These are phyloP conservation scores for Drosophila aff. DNA, from an alignment of 1,140 invertebrate genomes.

Conservation along the genomic window DNA sequence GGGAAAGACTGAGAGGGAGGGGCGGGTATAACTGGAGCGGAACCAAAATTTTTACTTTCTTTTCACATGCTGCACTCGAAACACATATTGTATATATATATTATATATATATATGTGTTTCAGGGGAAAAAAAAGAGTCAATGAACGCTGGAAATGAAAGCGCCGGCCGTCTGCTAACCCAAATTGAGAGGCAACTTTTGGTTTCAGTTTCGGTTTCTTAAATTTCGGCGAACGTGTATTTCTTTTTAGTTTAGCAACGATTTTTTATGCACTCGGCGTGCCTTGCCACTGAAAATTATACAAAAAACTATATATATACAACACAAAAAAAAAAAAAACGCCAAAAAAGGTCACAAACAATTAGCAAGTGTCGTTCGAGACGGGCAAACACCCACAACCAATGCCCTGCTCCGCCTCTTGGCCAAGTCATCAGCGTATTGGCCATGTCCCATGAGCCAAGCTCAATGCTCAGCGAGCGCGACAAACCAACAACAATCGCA, in stretches of 20 bases:
- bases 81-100: background rate
- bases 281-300: slow-evolving; percentile 62
- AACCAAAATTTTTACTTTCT: slow-evolving; percentile 80
- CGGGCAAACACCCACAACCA: slow-evolving; percentile 65
- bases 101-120: background rate
- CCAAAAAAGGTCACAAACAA: slow-evolving; percentile 76
- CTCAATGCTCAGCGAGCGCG: slow-evolving; percentile 66
- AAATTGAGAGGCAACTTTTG: slow-evolving; percentile 56
- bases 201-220: slow-evolving; percentile 50
- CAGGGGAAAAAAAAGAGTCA: slow-evolving; percentile 40
- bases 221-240: slow-evolving; percentile 23
- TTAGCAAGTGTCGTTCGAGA: slow-evolving; percentile 77
- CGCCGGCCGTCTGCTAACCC: slow-evolving; percentile 66
- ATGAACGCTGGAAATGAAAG: slow-evolving; percentile 76
- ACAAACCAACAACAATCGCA: slow-evolving; percentile 50
- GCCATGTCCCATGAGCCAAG: slow-evolving; percentile 61
- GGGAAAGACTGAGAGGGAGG: slow-evolving; percentile 2
- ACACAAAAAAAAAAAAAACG: background rate
- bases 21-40: slow-evolving; percentile 70
- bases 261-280: slow-evolving; percentile 62
- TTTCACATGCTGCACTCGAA: slow-evolving; percentile 67
- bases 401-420: background rate
- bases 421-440: slow-evolving; percentile 30
- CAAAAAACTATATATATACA: slow-evolving; percentile 11
- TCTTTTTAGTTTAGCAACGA: slow-evolving; percentile 48